phyloP scores from a whole-genome alignment of 2,113 vertebrate species.

The Nymphicus hollandicus region DNA sequence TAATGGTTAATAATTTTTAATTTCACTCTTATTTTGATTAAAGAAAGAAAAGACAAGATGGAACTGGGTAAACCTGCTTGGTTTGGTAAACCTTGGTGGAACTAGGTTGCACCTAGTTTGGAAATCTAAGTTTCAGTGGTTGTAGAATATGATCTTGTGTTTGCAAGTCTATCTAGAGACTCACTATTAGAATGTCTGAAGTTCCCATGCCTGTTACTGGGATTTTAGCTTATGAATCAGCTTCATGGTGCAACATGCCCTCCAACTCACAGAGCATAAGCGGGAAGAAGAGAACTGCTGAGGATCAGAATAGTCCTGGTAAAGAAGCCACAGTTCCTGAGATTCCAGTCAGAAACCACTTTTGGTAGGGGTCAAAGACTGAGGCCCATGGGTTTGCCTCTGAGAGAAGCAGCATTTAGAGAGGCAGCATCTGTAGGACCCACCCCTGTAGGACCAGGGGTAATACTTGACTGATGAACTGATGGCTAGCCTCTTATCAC shows the following conservation, averaged over 20 bases:
- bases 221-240: neutral
- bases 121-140: neutral
- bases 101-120: neutral
- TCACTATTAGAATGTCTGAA: neutral
- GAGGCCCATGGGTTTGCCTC: too few relatives aligned
- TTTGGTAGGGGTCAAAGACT: neutral
- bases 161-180: neutral
- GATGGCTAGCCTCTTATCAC: neutral
- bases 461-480: neutral
- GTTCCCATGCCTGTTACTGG: neutral
- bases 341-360: neutral
- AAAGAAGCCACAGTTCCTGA: neutral
- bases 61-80: neutral
- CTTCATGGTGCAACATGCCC: fast-evolving
- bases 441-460: neutral
- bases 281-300: neutral
- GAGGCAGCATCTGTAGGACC: neutral
- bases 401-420: neutral
- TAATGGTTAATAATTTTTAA: neutral
- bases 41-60: neutral
- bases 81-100: neutral
- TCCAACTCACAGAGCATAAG: neutral
- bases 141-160: neutral
- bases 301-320: neutral
- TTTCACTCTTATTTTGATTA: neutral